Percentiles rank a stretch among this genome's conserved stretches.
phyloP scores from a whole-genome alignment of 2,888 invertebrate species.

The Habroteleia sp. region DNA sequence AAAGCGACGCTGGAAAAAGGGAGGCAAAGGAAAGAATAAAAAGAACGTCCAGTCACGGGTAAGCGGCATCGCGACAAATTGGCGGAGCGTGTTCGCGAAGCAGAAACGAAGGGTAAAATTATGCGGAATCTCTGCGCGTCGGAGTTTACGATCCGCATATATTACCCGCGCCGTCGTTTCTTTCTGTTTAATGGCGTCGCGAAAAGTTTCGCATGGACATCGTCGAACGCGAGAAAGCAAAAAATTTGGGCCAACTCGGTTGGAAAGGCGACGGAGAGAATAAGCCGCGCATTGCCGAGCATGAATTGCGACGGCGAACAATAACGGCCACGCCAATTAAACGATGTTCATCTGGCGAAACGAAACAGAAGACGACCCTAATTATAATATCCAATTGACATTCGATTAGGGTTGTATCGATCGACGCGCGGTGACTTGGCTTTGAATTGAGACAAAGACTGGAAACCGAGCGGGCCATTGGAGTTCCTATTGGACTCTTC shows the following conservation, averaged over 20 bases:
- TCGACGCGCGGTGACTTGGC: background rate
- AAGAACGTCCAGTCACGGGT: conserved; percentile 67
- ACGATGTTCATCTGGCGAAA: conserved; percentile 21
- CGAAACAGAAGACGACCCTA: background rate
- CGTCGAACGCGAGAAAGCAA: background rate
- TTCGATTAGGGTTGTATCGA: conserved; percentile 28
- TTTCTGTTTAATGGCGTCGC: conserved; percentile 42
- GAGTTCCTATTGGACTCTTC: conserved; percentile 67
- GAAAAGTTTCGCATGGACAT: conserved; percentile 6
- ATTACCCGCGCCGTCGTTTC: conserved; percentile 55
- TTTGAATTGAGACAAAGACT: background rate
- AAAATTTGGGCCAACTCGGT: background rate
- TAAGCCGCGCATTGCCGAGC: too few relatives aligned
- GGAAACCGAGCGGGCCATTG: conserved; percentile 58
- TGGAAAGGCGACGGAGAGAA: background rate
- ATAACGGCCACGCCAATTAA: conserved; percentile 19
- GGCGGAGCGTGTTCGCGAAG: conserved; percentile 74
- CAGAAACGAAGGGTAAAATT: conserved; percentile 68
- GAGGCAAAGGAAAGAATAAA: background rate
- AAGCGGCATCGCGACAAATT: conserved; percentile 72
- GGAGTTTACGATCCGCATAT: conserved; percentile 71
- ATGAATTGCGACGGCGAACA: background rate
- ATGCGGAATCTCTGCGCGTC: conserved; percentile 70
- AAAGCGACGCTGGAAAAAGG: conserved; percentile 12
- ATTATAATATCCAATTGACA: conserved; percentile 44